phyloP scores from a whole-genome alignment of 2,113 vertebrate species.

The Spermophilus dauricus region DNA sequence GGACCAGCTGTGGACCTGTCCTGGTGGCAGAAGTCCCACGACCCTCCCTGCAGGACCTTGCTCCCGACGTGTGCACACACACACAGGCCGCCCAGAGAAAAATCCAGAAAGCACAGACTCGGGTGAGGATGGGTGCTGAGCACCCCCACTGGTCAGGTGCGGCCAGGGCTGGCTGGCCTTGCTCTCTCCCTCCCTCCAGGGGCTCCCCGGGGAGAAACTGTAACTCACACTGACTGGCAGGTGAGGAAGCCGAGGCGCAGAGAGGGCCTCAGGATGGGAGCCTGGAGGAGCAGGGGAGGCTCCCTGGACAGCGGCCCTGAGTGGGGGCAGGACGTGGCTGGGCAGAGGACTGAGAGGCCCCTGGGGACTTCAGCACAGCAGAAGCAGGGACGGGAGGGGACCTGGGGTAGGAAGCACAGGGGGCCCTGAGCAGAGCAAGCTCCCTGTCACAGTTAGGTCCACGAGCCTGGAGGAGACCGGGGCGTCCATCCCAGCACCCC shows the following conservation, averaged over 20 bases:
- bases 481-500: too few relatives aligned
- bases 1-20: background rate
- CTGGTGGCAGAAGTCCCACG: background rate
- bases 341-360: accelerated
- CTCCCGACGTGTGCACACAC: accelerated
- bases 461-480: background rate
- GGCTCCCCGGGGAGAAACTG: background rate
- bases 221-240: background rate
- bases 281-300: too few relatives aligned
- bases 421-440: accelerated
- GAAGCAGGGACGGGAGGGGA: background rate
- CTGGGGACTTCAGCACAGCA: accelerated
- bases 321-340: accelerated
- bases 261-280: too few relatives aligned
- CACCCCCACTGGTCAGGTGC: too few relatives aligned
- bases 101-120: background rate
- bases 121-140: background rate
- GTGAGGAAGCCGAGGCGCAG: background rate
- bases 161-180: background rate
- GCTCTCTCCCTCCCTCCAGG: too few relatives aligned
- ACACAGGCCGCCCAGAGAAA: background rate
- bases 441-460: background rate
- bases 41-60: background rate
- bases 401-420: too few relatives aligned
- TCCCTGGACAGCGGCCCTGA: background rate